Evolutionary conservation across 1,140 invertebrate species (phyloP).

Genomic region (Diuraphis noxia): DNA sequence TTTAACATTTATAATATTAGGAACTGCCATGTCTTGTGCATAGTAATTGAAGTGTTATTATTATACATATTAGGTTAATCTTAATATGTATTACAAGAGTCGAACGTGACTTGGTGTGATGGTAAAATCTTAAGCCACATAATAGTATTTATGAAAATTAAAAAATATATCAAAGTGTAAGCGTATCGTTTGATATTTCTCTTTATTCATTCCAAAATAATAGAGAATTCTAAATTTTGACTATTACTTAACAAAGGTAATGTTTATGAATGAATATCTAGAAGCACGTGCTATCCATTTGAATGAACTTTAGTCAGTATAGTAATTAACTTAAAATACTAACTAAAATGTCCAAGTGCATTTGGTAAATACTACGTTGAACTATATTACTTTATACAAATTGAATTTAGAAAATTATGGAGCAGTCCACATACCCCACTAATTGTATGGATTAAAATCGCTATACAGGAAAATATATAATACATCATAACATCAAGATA

Average conservation of each 20-base stretch:
- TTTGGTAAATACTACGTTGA: neutral
- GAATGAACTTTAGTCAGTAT: neutral
- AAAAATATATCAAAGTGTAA: neutral
- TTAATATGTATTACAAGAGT: neutral
- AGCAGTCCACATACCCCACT: neutral
- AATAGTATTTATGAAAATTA: neutral
- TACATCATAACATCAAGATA: neutral
- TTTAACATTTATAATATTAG: neutral
- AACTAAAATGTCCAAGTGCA: neutral
- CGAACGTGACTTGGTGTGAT: neutral
- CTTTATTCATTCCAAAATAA: neutral
- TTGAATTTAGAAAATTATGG: neutral
- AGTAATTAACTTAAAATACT: neutral
- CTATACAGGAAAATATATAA: neutral
- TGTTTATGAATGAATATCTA: neutral
- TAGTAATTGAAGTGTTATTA: neutral
- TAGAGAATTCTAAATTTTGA: neutral
- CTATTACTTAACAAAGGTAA: neutral
- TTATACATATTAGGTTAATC: neutral
- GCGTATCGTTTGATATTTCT: neutral
- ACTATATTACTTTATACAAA: neutral
- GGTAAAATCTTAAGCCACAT: neutral
- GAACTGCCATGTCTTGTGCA: neutral
- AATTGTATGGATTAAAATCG: neutral
- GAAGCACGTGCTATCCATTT: neutral